Base-by-base conservation (phyloP, 2,797 vertebrate species). In the Onychomys torridus region DNA sequence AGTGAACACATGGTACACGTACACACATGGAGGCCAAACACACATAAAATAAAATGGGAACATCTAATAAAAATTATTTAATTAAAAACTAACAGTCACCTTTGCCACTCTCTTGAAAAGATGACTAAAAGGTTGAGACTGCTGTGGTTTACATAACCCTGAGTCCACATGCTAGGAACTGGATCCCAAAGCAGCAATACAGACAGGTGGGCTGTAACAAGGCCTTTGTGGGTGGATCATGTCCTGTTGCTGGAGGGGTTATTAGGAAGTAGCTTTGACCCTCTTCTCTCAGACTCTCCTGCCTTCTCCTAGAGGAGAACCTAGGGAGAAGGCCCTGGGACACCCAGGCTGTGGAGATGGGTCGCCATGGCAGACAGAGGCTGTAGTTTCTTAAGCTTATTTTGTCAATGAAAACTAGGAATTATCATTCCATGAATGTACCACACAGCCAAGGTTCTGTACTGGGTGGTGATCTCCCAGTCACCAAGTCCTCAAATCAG, bases 381-480 rank as follows among this genome's bases (percentile, higher is more conserved):
- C 84, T 55, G 14, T 23, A 29, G 49, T 40, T 40, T 27, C 21
- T 49, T 63, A 27, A n/a, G 23, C 16, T 55, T 14, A 65, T 37
- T 61, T 34, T 34, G 9, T 23, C 12, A 49, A 10, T 17, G 43
- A 49, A 46, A 89, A 21, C 40, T 5, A 52, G 61, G 43, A 78
- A 52, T 90, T n/a, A 65, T 25, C 71, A 14, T 49, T 32, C 40
- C 32, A 43, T 4, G 6, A 77, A 59, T 49, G 59, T 37, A 34
- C 5, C 46, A 27, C 76, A 52, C 5, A 21, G 7, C 14, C 0
- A 19, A 37, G 21, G 21, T 27, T 17, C 65, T 32, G 4, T 14
- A 29, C 14, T 19, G 57, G 9, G 52, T 34, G 67, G 37, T 34
- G 0, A 27, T 0, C 1, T 1, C 34, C 16, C 3, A 2, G 10